phyloP scores from a whole-genome alignment of 1,140 invertebrate species.

The Lerema accius region DNA sequence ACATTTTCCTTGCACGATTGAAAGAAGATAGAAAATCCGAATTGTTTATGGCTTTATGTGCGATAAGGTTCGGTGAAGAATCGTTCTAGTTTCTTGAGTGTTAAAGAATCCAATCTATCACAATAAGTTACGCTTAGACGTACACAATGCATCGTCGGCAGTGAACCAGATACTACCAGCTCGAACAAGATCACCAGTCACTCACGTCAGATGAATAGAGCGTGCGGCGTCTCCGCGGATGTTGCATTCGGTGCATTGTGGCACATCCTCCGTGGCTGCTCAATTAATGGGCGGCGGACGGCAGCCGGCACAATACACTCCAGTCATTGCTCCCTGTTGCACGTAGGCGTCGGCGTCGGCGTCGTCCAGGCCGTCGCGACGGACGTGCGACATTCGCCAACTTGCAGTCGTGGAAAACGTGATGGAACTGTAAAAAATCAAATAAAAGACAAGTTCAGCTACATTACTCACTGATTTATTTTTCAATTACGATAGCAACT shows the following conservation, averaged over 20 bases:
- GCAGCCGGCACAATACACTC: not conserved
- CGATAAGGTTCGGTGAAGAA: no score
- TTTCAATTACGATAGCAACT: slow-evolving; percentile 2
- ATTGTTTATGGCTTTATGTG: no score
- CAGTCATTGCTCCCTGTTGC: slow-evolving; percentile 16
- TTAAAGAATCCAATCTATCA: no score
- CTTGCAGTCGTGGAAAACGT: not conserved
- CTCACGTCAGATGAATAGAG: not conserved
- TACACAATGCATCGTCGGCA: not conserved
- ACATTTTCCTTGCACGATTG: no score
- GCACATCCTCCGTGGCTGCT: slow-evolving; percentile 15
- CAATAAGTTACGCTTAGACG: no score
- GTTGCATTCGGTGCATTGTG: slow-evolving; percentile 18
- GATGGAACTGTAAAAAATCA: not conserved
- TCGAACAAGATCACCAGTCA: not conserved
- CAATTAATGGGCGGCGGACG: not conserved
- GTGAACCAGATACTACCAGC: not conserved
- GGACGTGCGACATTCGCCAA: not conserved
- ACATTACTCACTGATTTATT: slow-evolving; percentile 4
- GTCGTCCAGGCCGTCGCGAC: not conserved
- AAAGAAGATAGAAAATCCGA: no score
- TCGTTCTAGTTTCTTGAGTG: no score
- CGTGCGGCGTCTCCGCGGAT: not conserved
- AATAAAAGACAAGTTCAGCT: slow-evolving; percentile 2
- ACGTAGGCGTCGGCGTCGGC: not conserved